Evolutionary conservation across 64 coral and sea anemone genomes (phyloP), one percentile per base, ranked within the genome.

Genomic region (Stichodactyla mertensii): DNA sequence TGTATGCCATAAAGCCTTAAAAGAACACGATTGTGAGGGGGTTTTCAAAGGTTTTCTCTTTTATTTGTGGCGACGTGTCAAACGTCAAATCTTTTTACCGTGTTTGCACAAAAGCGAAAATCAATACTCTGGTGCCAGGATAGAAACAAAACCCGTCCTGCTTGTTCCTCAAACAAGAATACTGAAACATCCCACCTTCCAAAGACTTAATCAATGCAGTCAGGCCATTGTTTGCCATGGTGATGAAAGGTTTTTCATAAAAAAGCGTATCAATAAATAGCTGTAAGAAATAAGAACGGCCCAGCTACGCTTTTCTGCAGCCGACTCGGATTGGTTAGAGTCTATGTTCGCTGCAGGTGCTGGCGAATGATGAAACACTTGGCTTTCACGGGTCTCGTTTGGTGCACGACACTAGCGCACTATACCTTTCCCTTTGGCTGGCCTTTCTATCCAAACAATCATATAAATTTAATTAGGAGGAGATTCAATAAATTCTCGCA

Each of bases 211-310:
- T 58, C 1, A 11, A 58, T 58, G 1, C 56, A 58, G 8, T 58
- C 9, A 4, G 24, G 23, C 10, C 16, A 28, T 74, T 74, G 69
- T 74, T 74, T 74, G 69, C 24, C 69, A 74, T 74, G 23, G 69
- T 74, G 69, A 74, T 74, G 69, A 74, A 74, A 74, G 69, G 69
- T 26, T 74, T 74, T 69, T 22, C 64, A 69, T 20, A 74, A 71
- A 74, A 57, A 27, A 74, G 69, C 23, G 64, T 20, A 69, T 23
- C n/a, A 2, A 69, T 69, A 20, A 69, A 20, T 23, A 69, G n/a
- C 19, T 69, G 18, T 61, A 13, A 58, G 0, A 69, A 69, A 69
- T 23, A 69, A 20, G n/a, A 4, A 69, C 64, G n/a, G 20, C 16
- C 19, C 64, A 69, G 56, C 0, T 58, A 58, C 56, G 56, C 14